phyloP scores from a whole-genome alignment of 2,113 vertebrate genomes.

The Rhagologus leucostigma region DNA sequence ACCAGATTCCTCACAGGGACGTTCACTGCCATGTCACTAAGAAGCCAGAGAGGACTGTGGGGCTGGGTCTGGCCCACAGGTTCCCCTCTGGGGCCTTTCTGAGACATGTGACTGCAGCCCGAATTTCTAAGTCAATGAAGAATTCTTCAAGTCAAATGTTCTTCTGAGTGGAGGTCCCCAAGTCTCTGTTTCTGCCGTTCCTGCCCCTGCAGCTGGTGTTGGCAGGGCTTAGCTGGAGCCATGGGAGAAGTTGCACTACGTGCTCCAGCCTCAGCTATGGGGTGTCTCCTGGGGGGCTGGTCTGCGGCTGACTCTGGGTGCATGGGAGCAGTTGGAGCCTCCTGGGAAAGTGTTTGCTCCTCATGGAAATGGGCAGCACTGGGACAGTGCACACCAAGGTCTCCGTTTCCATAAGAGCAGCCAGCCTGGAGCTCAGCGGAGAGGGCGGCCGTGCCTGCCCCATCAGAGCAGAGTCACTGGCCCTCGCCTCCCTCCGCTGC shows the following conservation, averaged over 20 bases:
- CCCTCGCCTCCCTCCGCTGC: neutral
- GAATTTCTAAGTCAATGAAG: neutral
- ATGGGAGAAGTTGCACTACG: rapidly evolving
- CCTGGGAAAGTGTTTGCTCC: neutral
- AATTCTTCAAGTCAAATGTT: neutral
- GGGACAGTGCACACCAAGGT: rapidly evolving
- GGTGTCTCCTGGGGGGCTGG: neutral
- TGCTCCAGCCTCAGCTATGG: neutral
- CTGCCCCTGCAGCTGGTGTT: neutral
- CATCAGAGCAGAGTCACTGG: neutral
- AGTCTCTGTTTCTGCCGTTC: neutral
- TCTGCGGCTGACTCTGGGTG: neutral
- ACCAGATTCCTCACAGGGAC: neutral
- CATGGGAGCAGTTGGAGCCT: neutral
- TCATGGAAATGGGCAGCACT: neutral
- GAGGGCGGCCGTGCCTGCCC: rapidly evolving
- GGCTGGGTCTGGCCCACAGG: neutral
- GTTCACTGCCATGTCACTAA: neutral
- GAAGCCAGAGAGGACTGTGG: neutral
- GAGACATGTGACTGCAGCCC: neutral
- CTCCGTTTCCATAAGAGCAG: neutral
- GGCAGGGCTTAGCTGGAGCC: neutral
- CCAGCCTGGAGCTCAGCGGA: neutral
- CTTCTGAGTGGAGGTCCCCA: neutral
- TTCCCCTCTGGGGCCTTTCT: neutral